Evolutionary conservation across 2,888 invertebrate genomes (phyloP), one percentile per base, ranked within the genome.

Genomic region (Lepidochrysops patricia): DNA sequence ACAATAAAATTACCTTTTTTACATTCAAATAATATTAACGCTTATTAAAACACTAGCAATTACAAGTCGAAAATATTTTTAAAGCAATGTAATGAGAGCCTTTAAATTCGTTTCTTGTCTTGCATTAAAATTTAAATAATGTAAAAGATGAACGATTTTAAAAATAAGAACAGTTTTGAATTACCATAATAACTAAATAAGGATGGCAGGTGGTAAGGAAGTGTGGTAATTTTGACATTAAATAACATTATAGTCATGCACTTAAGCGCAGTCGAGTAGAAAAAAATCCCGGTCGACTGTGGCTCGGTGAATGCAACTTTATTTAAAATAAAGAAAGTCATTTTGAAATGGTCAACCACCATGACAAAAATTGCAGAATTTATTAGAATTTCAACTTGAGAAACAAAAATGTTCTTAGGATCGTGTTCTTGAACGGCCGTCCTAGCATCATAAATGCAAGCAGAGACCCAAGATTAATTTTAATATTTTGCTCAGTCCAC

Each of bases 121-220:
- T 43, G 19, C 12, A 43, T 43, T 43, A 43, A 19, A 43, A 43
- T 52, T 52, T 52, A 13, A 52, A 29, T 52, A 27, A 15, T 9
- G 15, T 52, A 4, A 27, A 26, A 52, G 43, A 52, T 15, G 7
- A 9, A 27, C 52, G 27, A 13, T 15, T 29, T 32, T 32, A 15
- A 15, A 54, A 32, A 54, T 29, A 32, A 12, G 19, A 32, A 54
- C 54, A 32, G 9, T 54, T 32, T 54, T 1, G 29, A 32, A 54
- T 32, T 54, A 54, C 15, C 32, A 54, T 54, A 32, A 29, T 54
- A 52, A 32, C 54, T 54, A 32, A 54, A 54, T 32, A 32, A 32
- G 54, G 29, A 15, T 52, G 52, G 32, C 54, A 32, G 32, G 29
- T 54, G 54, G 54, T 54, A 15, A 50, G 26, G 49, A 29, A 29